Evolutionary conservation across 2,888 invertebrate genomes (phyloP).

Genomic region (Cephus sareptanus): DNA sequence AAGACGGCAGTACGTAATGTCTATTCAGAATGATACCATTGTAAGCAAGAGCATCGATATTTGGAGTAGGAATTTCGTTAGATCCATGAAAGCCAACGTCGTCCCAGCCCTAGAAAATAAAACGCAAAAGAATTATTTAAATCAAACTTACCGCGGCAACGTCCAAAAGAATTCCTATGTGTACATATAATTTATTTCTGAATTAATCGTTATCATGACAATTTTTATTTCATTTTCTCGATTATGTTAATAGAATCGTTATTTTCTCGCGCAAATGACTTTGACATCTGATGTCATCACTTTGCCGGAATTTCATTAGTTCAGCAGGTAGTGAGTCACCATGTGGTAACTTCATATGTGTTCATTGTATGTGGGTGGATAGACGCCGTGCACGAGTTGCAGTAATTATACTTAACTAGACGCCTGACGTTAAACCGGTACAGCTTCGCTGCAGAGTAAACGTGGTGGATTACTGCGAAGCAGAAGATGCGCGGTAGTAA

Average conservation of each 20-base stretch:
- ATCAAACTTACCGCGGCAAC: too few species aligned
- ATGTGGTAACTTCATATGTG: neutral
- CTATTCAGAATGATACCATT: conserved; percentile 87
- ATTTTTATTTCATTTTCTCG: neutral
- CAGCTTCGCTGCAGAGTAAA: conserved; percentile 43
- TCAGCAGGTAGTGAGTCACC: conserved; percentile 47
- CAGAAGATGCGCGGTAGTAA: neutral
- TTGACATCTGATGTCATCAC: conserved; percentile 18
- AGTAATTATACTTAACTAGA: conserved; percentile 61
- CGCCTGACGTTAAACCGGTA: conserved; percentile 52
- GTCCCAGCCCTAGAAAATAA: conserved; percentile 79
- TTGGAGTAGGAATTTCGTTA: conserved; percentile 88
- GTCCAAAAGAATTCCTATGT: too few species aligned
- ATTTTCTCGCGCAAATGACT: neutral
- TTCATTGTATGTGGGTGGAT: conserved; percentile 11
- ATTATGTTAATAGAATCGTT: neutral
- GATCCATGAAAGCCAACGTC: conserved; percentile 92
- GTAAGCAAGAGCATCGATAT: conserved; percentile 88
- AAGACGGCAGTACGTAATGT: conserved; percentile 87
- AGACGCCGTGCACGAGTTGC: conserved; percentile 11
- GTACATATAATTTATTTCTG: too few species aligned
- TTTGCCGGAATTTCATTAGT: conserved; percentile 44
- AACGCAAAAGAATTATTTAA: neutral
- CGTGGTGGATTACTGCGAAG: conserved; percentile 37
- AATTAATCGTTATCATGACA: neutral